Conservation (phyloP, 1,140 invertebrate genomes). For the Trichonephila clavipes region DNA sequence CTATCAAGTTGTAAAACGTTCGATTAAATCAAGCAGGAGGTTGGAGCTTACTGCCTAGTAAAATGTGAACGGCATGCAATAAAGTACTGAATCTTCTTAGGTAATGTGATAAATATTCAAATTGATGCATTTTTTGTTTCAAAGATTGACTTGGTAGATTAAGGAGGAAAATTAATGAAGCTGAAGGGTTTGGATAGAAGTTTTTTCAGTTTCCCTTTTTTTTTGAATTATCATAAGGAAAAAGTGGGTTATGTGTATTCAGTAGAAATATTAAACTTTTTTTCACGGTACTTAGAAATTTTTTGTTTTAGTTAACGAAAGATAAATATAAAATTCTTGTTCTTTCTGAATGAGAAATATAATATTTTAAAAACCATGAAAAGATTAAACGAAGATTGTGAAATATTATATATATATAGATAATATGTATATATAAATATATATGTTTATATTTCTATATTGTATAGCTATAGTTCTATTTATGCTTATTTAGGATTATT, state of each 20-base stretch:
- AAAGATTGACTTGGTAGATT: background rate
- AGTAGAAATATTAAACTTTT: background rate
- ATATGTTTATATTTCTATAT: too few species aligned
- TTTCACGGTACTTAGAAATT: background rate
- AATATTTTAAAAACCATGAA: too few species aligned
- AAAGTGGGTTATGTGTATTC: background rate
- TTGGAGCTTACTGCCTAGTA: background rate
- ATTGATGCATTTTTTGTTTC: background rate
- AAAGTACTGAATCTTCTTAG: background rate
- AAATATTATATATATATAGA: too few species aligned
- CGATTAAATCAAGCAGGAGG: conserved; percentile 42
- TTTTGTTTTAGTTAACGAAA: background rate
- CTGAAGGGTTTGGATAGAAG: background rate
- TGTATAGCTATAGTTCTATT: too few species aligned
- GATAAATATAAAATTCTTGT: too few species aligned
- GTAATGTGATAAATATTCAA: conserved; percentile 31
- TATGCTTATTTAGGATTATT: too few species aligned
- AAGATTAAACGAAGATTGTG: too few species aligned
- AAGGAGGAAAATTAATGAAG: background rate
- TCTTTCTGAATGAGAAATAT: too few species aligned
- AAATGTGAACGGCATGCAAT: background rate
- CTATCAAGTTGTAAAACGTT: conserved; percentile 7
- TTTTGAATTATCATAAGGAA: conserved; percentile 6
- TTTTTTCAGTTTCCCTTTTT: background rate
- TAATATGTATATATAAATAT: too few species aligned